Conservation (phyloP, 2,113 vertebrate species). For the Probosciger aterrimus region DNA sequence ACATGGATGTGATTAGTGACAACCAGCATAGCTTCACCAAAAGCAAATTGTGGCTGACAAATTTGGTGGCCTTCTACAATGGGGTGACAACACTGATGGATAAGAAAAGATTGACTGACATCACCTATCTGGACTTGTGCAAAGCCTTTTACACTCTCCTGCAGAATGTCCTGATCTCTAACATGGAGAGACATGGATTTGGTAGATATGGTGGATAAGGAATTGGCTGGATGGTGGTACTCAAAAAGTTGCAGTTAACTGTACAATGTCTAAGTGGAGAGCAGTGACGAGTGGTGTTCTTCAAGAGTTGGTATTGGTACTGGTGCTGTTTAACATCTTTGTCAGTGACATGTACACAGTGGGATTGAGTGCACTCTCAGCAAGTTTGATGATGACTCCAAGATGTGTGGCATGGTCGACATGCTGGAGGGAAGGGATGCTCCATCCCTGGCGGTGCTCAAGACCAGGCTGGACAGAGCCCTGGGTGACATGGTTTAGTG, state of each 20-base stretch:
- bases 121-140: background rate
- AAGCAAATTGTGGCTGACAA: background rate
- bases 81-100: background rate
- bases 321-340: background rate
- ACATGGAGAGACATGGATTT: background rate
- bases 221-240: background rate
- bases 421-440: background rate
- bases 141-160: background rate
- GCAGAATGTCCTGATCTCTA: background rate
- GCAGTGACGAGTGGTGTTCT: background rate
- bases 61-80: background rate
- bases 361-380: background rate
- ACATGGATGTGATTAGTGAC: background rate
- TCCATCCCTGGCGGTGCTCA: no score
- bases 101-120: background rate
- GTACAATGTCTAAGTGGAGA: background rate
- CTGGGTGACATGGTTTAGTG: no score
- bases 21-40: background rate
- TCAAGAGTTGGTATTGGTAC: background rate
- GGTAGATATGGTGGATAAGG: background rate
- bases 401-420: background rate
- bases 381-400: background rate
- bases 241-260: background rate
- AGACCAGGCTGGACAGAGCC: no score
- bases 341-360: background rate